Conservation (phyloP, 2,797 vertebrate species). For the Threskiornis aethiopicus region DNA sequence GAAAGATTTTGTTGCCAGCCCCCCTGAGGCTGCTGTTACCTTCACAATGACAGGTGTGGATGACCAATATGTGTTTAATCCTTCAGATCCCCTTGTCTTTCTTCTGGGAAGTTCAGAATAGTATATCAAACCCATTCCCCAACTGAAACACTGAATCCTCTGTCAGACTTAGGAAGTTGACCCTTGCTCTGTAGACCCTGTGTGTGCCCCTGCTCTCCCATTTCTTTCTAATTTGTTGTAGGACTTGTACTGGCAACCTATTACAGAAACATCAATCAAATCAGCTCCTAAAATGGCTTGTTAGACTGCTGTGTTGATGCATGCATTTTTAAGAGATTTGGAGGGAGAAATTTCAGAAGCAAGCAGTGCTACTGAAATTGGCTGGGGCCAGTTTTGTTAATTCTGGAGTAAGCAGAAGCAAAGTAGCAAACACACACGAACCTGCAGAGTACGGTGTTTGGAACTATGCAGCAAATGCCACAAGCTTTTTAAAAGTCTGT, state of each 20-base stretch:
- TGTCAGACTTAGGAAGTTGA: conserved; percentile 35
- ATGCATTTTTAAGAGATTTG: conserved; percentile 22
- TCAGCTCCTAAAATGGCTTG: conserved; percentile 25
- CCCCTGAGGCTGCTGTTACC: neutral
- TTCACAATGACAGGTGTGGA: conserved; percentile 11
- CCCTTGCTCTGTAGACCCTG: conserved; percentile 35
- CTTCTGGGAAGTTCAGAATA: neutral
- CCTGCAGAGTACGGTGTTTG: neutral
- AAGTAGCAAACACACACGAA: neutral
- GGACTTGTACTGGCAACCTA: conserved; percentile 45
- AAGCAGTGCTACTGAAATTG: neutral
- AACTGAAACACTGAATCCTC: neutral
- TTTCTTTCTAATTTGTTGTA: conserved; percentile 61
- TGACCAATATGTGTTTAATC: conserved; percentile 17
- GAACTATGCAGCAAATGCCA: neutral
- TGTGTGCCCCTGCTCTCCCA: neutral
- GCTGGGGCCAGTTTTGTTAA: neutral
- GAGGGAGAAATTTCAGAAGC: neutral
- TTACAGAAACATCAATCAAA: conserved; percentile 64
- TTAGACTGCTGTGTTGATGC: neutral
- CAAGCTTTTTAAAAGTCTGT: neutral
- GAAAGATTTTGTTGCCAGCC: neutral
- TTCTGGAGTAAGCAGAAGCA: neutral
- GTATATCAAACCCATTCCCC: neutral
- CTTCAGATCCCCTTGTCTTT: neutral